phyloP scores from a whole-genome alignment of 2,888 invertebrate genomes.

The Lepetodrilus schrolli region DNA sequence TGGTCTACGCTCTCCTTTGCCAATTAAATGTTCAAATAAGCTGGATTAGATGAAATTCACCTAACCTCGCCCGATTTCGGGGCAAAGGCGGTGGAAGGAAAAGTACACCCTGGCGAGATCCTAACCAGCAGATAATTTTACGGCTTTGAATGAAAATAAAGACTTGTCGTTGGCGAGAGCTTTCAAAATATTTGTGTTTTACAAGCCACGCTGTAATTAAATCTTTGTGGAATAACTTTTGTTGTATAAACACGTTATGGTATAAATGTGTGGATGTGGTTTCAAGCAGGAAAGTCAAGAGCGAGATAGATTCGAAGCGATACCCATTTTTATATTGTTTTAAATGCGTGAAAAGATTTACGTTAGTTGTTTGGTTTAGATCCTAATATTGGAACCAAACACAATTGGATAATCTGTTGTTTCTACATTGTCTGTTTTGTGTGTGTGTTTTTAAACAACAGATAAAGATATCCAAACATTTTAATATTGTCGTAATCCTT shows the following conservation, averaged over 20 bases:
- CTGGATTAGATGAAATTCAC: conserved; percentile 3
- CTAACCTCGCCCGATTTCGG: conserved; percentile 3
- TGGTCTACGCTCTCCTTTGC: background rate
- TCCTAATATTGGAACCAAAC: no score
- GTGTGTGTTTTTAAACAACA: no score
- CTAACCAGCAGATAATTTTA: conserved; percentile 25
- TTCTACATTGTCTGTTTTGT: no score
- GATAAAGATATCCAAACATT: no score
- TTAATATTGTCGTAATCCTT: no score
- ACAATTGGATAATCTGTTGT: no score
- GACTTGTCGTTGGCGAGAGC: background rate
- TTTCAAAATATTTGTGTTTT: conserved; percentile 18
- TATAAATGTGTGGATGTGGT: no score
- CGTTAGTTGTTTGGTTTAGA: no score
- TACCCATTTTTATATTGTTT: no score
- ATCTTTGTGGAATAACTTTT: background rate
- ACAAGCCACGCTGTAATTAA: background rate
- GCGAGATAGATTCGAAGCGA: no score
- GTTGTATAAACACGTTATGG: background rate
- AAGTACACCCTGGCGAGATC: background rate
- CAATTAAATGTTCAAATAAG: conserved; percentile 1
- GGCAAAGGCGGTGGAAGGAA: background rate
- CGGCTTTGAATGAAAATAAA: conserved; percentile 17
- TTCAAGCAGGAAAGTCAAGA: no score
- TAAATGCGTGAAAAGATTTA: no score